Conservation (phyloP, 2,888 invertebrate genomes). For the Erpobdella octoculata region DNA sequence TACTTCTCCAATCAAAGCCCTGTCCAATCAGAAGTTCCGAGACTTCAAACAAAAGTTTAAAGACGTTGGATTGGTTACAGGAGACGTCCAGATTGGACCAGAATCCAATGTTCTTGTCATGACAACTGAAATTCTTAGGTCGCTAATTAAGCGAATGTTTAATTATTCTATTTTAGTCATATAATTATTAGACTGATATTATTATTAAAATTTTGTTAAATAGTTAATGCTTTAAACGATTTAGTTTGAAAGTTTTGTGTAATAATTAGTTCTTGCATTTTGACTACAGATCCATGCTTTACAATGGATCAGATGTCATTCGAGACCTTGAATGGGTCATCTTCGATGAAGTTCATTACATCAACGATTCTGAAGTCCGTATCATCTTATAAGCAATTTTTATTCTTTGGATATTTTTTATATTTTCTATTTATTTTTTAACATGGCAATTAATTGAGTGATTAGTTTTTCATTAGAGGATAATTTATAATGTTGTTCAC, state of each 20-base stretch:
- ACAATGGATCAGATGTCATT: constrained; percentile 85
- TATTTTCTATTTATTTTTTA: background rate
- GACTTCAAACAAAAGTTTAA: constrained; percentile 83
- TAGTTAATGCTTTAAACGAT: background rate
- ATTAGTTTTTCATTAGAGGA: no score
- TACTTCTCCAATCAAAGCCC: constrained; percentile 95
- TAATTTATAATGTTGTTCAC: background rate
- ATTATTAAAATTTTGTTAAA: background rate
- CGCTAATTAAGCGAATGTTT: background rate
- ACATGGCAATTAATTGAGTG: no score
- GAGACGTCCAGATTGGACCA: constrained; percentile 84
- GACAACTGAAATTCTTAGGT: constrained; percentile 93
- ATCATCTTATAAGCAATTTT: background rate
- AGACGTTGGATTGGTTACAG: constrained; percentile 51
- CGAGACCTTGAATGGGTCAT: constrained; percentile 95
- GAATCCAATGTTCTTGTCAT: constrained; percentile 91
- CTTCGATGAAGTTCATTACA: constrained; percentile 98
- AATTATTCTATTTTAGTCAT: background rate
- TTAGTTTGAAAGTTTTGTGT: background rate
- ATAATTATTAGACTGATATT: background rate
- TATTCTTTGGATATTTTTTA: background rate
- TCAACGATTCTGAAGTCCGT: constrained; percentile 80
- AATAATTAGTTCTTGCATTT: constrained; percentile 8
- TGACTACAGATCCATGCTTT: constrained; percentile 69
- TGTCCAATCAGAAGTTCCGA: constrained; percentile 96